Evolutionary conservation across 2,797 vertebrate species (phyloP), one percentile per base, ranked within the genome.

Genomic region (Labeo calbasu): DNA sequence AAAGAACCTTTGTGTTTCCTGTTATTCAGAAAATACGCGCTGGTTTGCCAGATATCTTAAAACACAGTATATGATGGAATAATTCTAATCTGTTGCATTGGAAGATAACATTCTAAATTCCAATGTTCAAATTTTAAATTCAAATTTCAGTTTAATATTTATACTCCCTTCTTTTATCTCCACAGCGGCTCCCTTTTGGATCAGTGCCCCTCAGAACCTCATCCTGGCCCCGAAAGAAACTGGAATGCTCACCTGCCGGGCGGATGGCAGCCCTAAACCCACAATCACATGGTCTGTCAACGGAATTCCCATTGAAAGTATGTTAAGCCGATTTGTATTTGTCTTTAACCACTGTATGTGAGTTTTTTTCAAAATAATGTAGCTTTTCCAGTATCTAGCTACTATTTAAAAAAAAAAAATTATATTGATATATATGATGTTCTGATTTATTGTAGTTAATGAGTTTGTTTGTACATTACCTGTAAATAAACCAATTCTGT

Each of bases 131-230:
- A 32, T 23, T 70, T 48, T 2, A 46, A 48, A 70, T 70, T 70
- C 43, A 23, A 11, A 17, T 25, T 11, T 25, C 10, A 5, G 15
- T 51, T 28, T 79, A 23, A 50, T 32, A 79, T 9, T 69, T 19
- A 19, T 23, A 51, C 40, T 25, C 25, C 48, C 63, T 71, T 17
- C n/a, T 36, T 82, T 28, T 3, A 12, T 75, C 17, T 77, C 23
- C 71, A 43, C 89, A 99, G 98, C 98, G 86, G 95, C 98, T 87
- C 98, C 98, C 2, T 99, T 97, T 92, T 99, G 98, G 98, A 95
- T 99, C 91, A 96, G 95, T 57, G 94, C 95, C 71, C 98, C 98
- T 79, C 95, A 94, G 87, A 99, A 99, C 89, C 94, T 99, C 86
- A 96, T 99, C 81, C 92, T 99, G 25, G 98, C 97, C 76, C 98